Evolutionary conservation across 2,797 vertebrate genomes (phyloP).

Genomic region (Chelon auratus): DNA sequence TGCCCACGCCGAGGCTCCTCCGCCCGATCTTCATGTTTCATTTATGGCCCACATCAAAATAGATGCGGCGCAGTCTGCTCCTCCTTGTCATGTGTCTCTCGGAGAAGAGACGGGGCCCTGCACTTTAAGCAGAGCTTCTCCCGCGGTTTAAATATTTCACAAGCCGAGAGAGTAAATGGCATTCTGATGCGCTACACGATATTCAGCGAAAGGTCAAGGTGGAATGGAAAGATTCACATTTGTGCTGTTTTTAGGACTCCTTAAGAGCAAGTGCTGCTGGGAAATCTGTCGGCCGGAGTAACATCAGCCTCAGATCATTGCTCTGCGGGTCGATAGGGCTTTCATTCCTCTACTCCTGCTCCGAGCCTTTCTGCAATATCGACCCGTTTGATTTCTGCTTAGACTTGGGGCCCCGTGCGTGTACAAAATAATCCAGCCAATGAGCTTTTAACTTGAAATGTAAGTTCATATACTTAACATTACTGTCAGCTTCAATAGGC

Average conservation of each 20-base stretch:
- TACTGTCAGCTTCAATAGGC: conserved; percentile 18
- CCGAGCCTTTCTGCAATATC: conserved; percentile 38
- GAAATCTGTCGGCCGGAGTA: conserved; percentile 67
- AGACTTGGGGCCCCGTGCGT: conserved; percentile 21
- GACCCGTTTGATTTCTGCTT: conserved; percentile 49
- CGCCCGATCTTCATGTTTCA: conserved; percentile 56
- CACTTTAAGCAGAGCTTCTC: conserved; percentile 62
- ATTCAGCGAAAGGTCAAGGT: conserved; percentile 80
- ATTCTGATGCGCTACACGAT: conserved; percentile 68
- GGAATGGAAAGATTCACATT: conserved; percentile 76
- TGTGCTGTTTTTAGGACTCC: conserved; percentile 67
- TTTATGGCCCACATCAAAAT: conserved; percentile 65
- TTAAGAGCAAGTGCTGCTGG: conserved; percentile 67
- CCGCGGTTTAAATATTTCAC: conserved; percentile 82
- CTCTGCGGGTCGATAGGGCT: conserved; percentile 61
- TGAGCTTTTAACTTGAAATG: conserved; percentile 22
- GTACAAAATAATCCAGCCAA: conserved; percentile 4
- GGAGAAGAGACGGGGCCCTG: conserved; percentile 38
- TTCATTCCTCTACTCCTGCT: conserved; percentile 56
- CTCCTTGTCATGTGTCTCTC: conserved; percentile 50
- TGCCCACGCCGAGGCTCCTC: conserved; percentile 29
- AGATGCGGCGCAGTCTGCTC: conserved; percentile 21
- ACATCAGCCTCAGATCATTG: conserved; percentile 65
- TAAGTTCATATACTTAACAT: conserved; percentile 26
- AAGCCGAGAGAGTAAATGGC: conserved; percentile 71